A percentile compares a stretch with the other conserved stretches of the same genome.
Evolutionary conservation across 1,140 invertebrate genomes (phyloP).

Genomic region (Zophobas atratus): DNA sequence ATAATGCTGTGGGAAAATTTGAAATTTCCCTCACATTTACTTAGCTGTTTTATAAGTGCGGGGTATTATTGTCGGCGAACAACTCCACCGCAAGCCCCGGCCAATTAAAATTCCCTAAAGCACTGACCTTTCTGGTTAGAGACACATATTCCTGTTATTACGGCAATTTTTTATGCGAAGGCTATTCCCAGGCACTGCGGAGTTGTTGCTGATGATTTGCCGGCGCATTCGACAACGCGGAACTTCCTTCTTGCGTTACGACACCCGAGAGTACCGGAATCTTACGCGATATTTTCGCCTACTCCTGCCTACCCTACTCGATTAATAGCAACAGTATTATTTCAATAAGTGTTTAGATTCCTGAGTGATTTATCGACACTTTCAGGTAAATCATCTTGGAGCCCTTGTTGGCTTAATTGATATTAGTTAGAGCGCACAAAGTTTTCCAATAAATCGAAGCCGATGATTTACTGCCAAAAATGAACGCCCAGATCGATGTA

Average conservation of each 20-base stretch:
- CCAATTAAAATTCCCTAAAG: conserved; percentile 44
- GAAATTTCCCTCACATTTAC: conserved; percentile 1
- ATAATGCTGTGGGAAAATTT: not conserved
- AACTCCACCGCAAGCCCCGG: conserved; percentile 21
- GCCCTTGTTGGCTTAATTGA: conserved; percentile 41
- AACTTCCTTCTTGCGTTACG: conserved; percentile 36
- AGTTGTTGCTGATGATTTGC: conserved; percentile 45
- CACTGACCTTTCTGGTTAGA: conserved; percentile 40
- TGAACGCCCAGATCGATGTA: conserved; percentile 15
- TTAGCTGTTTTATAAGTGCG: conserved; percentile 1
- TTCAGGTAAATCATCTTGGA: conserved; percentile 27
- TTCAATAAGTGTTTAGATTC: conserved; percentile 30
- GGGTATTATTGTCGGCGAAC: conserved; percentile 25
- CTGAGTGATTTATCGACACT: conserved; percentile 17
- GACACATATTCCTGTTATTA: conserved; percentile 45
- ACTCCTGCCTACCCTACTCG: conserved; percentile 22
- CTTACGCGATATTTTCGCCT: conserved; percentile 36
- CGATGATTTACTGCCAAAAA: conserved; percentile 37
- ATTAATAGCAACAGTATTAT: conserved; percentile 19
- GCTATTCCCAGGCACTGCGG: conserved; percentile 36
- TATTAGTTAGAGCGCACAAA: conserved; percentile 36
- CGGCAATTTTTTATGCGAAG: conserved; percentile 36
- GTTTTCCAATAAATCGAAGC: conserved; percentile 37
- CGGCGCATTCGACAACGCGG: conserved; percentile 33
- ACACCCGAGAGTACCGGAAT: conserved; percentile 40